Evolutionary conservation across 2,888 invertebrate species (phyloP).

Genomic region (Zygogramma bicolorata): DNA sequence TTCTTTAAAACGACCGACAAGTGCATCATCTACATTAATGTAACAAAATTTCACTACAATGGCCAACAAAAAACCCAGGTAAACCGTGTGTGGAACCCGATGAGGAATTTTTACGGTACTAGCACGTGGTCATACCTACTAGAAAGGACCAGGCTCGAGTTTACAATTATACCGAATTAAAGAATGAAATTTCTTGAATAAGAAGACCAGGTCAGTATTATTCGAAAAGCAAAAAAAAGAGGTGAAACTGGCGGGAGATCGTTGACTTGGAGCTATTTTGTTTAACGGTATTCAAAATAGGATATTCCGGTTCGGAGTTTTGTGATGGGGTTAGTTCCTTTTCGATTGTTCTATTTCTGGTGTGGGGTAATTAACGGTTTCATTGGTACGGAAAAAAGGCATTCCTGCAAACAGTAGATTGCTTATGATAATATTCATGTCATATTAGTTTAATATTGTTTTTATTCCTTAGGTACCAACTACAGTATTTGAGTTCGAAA

Average conservation of each 20-base stretch:
- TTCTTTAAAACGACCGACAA: not conserved
- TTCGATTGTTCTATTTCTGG: not conserved
- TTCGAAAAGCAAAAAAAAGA: constrained; percentile 27
- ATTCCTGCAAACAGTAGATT: not conserved
- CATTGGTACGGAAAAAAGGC: not conserved
- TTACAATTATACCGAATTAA: constrained; percentile 40
- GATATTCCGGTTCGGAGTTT: not conserved
- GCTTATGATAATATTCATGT: no score
- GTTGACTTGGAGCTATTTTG: constrained; percentile 9
- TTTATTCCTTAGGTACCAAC: no score
- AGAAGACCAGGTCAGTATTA: constrained; percentile 33
- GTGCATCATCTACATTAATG: constrained; percentile 27
- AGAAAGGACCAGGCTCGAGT: constrained; percentile 29
- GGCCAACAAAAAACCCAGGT: constrained; percentile 37
- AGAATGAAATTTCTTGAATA: constrained; percentile 38
- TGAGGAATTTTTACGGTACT: constrained; percentile 35
- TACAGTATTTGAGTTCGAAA: no score
- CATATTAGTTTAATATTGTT: no score
- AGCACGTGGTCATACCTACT: constrained; percentile 41
- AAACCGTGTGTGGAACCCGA: constrained; percentile 35
- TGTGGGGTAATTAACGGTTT: not conserved
- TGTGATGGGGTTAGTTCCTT: not conserved
- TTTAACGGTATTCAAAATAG: constrained; percentile 16
- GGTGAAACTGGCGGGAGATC: constrained; percentile 20
- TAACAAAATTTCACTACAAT: constrained; percentile 35